Evolutionary conservation across 2,113 vertebrate species (phyloP), one percentile per base, ranked within the genome.

Genomic region (Gobius niger): DNA sequence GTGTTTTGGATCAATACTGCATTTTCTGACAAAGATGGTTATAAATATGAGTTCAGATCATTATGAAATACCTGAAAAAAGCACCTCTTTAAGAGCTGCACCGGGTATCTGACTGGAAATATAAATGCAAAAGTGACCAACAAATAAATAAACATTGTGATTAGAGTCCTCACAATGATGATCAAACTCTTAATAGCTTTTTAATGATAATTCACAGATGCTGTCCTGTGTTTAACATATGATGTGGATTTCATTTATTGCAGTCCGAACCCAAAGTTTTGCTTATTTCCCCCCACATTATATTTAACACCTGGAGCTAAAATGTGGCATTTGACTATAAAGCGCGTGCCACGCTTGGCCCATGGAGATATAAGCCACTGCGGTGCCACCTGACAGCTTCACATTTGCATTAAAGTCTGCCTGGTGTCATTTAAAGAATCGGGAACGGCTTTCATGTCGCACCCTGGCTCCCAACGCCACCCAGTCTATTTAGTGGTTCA

Each of bases 331-430:
- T 50, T 50, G 15, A 18, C 59, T 44, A 0, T 69, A 49, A 49
- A 9, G 42, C 47, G 16, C 0, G 64, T 65, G 75, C 78, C 75
- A 68, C 14, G 4, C 67, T 85, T 24, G 73, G 68, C 63, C 75
- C 80, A 44, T 46, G 49, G 54, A 75, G 64, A 70, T 66, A 10
- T 40, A 46, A 67, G 40, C 57, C 12, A 72, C 68, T 83, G 75
- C 71, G 59, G 47, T 71, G 59, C 60, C 51, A 76, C 72, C 65
- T 77, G 80, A 80, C 82, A 75, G 76, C 5, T 46, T 78, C 65
- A 19, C 63, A 77, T 77, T 69, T 71, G 60, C 84, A 82, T 83
- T 77, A 74, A 80, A 82, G 67, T 65, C 52, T 57, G 18, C 69
- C 66, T 66, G 52, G 69, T 72, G 71, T 68, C 70, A 61, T 75